Evolutionary conservation across 2,797 vertebrate species (phyloP), one percentile per base, ranked within the genome.

Genomic region (Urophycis tenuis): DNA sequence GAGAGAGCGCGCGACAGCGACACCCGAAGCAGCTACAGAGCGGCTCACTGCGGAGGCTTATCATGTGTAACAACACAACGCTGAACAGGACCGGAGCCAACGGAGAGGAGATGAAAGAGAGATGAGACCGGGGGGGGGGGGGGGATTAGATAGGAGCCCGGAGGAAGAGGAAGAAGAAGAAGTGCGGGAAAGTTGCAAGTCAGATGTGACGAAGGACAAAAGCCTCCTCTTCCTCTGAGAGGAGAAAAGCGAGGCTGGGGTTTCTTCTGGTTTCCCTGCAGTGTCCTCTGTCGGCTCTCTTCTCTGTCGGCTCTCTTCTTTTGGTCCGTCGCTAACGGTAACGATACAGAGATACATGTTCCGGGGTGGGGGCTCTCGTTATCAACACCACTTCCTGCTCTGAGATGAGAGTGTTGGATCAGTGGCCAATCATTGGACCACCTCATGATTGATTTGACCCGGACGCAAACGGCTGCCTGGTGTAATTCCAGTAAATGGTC

Each of bases 11-110:
- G n/a, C n/a, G n/a, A n/a, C n/a, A n/a, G n/a, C n/a, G n/a, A n/a
- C n/a, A 74, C 25, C 25, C 11, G 5, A 67, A 29, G 74, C 73
- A 80, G 83, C 78, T 41, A 60, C 75, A 70, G 77, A 77, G 76
- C 75, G 34, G 77, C 77, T 81, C 74, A 29, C 78, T 75, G 85
- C 73, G 6, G 74, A 82, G 75, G 77, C 81, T 83, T 75, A 81
- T 49, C 75, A 12, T 75, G 75, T 76, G 76, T 75, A 74, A 72
- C 71, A 35, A 33, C 19, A 33, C 30, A 32, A 75, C 74, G 67
- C 84, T 73, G 78, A 83, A 81, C 83, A 74, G 79, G 84, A 88
- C 84, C 73, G 85, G 79, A 76, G 76, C 73, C 74, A 35, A 33
- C 19, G 17, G 31, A 7, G 32, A 8, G 32, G 71, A 19, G 69